Evolutionary conservation across 1,140 invertebrate species (phyloP), one percentile per base, ranked within the genome.

Genomic region (Helicoverpa armigera): DNA sequence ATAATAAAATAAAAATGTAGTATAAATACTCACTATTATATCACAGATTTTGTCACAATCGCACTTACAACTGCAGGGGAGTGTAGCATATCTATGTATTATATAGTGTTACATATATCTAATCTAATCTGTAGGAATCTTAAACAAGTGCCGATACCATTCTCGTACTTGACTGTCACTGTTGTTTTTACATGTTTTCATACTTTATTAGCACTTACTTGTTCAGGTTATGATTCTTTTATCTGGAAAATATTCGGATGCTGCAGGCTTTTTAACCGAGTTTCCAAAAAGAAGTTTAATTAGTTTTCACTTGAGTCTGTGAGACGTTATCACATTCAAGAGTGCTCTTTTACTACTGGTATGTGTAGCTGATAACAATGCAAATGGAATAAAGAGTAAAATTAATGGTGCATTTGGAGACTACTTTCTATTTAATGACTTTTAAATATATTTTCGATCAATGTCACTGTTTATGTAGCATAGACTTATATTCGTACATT

Each of bases 91-190:
- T 72, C 69, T 54, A 11, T 31, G 50, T 43, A 43, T 72, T 72
- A 72, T 72, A 72, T 72, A 72, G 13, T 29, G 67, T n/a, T 53
- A 51, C 50, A n/a, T 16, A 12, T 69, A 72, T 72, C 69, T 72
- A 72, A 72, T 72, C 69, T 72, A 54, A 72, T 72, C 69, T 14
- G 1, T 12, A n/a, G 16, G 10, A 50, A 72, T 72, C 69, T 72
- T 29, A 72, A 69, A 69, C 50, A 72, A 72, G 50, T 54, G 69
- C 50, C 50, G 69, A 72, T 54, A 29, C 67, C 23, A 31, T 13
- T 23, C 18, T 12, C 2, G 23, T 10, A 12, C 56, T 58, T 58
- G 7, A 58, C 18, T 58, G 16, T 2, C 11, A 54, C 16, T 43
- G 2, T 67, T 10, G 14, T 31, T 63, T 58, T 31, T 35, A 63